phyloP scores from a whole-genome alignment of 2,797 vertebrate genomes.

The Nannoperca australis region DNA sequence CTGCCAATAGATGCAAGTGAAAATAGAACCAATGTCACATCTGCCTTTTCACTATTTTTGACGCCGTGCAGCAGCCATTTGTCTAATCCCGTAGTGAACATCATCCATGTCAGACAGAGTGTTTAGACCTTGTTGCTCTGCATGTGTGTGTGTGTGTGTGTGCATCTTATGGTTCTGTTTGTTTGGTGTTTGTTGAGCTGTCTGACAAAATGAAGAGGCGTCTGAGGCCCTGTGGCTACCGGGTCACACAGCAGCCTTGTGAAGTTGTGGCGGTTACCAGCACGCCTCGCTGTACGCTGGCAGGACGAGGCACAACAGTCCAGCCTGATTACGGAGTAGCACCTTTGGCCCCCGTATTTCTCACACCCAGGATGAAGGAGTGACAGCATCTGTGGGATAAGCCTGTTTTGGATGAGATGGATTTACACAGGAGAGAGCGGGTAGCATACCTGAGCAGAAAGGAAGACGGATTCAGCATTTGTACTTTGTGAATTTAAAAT shows the following conservation, averaged over 20 bases:
- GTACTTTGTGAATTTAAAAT: background rate
- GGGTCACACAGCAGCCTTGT: conserved; percentile 56
- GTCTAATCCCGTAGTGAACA: conserved; percentile 29
- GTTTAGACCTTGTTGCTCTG: conserved; percentile 30
- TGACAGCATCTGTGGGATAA: conserved; percentile 71
- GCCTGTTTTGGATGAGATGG: conserved; percentile 53
- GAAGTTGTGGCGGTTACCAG: conserved; percentile 63
- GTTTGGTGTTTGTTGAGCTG: conserved; percentile 17
- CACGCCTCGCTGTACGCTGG: conserved; percentile 43
- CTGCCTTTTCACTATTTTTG: conserved; percentile 54
- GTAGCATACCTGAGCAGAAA: conserved; percentile 57
- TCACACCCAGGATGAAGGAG: conserved; percentile 73
- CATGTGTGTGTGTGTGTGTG: background rate
- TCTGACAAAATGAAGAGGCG: conserved; percentile 38
- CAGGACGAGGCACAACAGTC: conserved; percentile 63
- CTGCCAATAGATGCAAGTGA: conserved; percentile 60
- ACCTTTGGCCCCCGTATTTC: conserved; percentile 71
- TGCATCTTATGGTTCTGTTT: conserved; percentile 12
- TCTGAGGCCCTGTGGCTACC: conserved; percentile 27
- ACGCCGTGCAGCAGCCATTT: conserved; percentile 16
- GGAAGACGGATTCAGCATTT: background rate
- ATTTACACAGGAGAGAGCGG: conserved; percentile 48
- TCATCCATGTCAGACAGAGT: conserved; percentile 27
- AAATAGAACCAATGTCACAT: conserved; percentile 69
- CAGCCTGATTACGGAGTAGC: conserved; percentile 73